Conservation (phyloP, 2,113 vertebrate genomes). For the Lagenorhynchus albirostris region DNA sequence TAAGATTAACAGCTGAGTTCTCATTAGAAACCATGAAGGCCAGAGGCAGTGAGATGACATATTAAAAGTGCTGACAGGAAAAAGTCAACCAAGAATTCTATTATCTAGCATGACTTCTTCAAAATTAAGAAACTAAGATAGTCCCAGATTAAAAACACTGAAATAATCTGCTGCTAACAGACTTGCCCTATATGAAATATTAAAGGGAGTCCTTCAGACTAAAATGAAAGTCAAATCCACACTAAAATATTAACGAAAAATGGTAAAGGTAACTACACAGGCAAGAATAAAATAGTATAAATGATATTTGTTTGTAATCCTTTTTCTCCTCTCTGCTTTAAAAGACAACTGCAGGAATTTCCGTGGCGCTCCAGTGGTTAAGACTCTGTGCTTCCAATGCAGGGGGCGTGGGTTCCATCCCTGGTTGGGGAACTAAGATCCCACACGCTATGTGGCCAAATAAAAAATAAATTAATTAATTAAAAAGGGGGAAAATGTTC, state of each 20-base stretch:
- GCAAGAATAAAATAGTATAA: background rate
- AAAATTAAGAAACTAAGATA: background rate
- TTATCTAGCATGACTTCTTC: background rate
- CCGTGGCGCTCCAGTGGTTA: too few relatives aligned
- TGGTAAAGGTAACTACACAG: background rate
- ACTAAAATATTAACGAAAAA: background rate
- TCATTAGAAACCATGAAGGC: background rate
- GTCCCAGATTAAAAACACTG: background rate
- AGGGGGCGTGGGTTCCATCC: too few relatives aligned
- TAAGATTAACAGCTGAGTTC: background rate
- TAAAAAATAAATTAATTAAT: too few relatives aligned
- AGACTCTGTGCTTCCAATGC: too few relatives aligned
- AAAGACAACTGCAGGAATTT: background rate
- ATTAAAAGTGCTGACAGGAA: background rate
- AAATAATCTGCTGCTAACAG: background rate
- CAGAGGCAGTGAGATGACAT: background rate
- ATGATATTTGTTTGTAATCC: background rate
- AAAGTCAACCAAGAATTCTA: background rate
- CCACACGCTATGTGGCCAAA: too few relatives aligned
- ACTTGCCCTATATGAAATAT: background rate
- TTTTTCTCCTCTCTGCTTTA: background rate
- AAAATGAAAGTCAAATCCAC: background rate
- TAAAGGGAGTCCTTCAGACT: background rate
- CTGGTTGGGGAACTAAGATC: too few relatives aligned
- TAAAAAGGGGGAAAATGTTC: too few relatives aligned